Percentiles rank a stretch among this genome's conserved stretches.
phyloP scores from a whole-genome alignment of 2,888 invertebrate species.

The Drosophila pegasa region DNA sequence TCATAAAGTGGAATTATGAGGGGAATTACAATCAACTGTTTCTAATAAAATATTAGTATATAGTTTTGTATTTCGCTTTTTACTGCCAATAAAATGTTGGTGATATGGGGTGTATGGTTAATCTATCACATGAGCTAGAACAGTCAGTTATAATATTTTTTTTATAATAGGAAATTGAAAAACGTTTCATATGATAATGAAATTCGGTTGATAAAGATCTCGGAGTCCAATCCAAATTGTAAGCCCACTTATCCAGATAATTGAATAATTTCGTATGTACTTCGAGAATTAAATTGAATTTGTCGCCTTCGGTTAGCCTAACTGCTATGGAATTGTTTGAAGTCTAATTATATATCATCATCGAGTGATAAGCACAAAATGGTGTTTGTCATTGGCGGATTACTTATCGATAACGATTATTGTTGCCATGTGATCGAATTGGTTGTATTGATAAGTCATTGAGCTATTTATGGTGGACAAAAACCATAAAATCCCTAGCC shows the following conservation, averaged over 20 bases:
- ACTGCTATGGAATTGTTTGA: not conserved
- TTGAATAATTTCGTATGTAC: not conserved
- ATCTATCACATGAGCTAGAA: constrained; percentile 11
- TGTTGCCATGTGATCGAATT: constrained; percentile 43
- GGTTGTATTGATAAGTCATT: constrained; percentile 27
- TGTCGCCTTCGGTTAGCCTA: not conserved
- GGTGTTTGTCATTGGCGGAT: constrained; percentile 43
- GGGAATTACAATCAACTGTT: constrained; percentile 18
- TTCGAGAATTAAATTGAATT: not conserved
- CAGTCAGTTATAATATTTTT: not conserved
- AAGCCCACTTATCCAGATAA: not conserved
- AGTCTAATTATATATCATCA: not conserved
- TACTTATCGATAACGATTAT: constrained; percentile 35
- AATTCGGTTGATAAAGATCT: not conserved
- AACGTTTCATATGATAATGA: not conserved
- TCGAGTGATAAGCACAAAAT: constrained; percentile 13
- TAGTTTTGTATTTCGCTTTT: not conserved
- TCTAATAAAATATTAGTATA: constrained; percentile 26
- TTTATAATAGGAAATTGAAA: not conserved
- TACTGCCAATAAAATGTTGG: constrained; percentile 31
- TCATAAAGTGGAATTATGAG: constrained; percentile 28
- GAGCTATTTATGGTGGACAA: constrained; percentile 38
- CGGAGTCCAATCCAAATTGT: not conserved
- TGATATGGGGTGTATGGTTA: constrained; percentile 10
- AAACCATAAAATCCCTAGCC: constrained; percentile 6